Base-by-base conservation (phyloP, 1,140 invertebrate species). In the Teleogryllus occipitalis region DNA sequence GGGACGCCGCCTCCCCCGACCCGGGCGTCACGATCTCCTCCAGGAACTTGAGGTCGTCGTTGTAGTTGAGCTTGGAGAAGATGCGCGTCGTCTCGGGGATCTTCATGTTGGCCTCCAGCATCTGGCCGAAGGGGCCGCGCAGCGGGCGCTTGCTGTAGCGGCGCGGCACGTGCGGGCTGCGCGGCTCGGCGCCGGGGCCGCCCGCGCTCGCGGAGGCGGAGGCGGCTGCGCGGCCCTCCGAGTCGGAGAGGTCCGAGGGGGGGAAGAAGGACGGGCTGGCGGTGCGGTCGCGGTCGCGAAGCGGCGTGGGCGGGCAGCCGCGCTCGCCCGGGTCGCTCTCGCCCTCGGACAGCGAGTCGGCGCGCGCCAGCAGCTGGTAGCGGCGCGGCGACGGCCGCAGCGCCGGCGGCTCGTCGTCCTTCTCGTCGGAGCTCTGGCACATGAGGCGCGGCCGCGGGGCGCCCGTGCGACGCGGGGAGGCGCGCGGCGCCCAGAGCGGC, bases 31-130 rank as follows among this genome's bases (percentile, higher is more conserved):
- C 80, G 80, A 85, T 83, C 80, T 88, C 88, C 80, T 87, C 86
- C 14, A 89, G 82, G 83, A 89, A 90, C 80, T 89, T 88, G 78
- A 87, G 87, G 77, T 87, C 86, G 78, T 89, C 85, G 27, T 39
- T 39, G 27, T 39, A 39, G 27, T 39, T 39, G 80, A 87, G 84
- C 84, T 90, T 88, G 78, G 86, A 81, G 80, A 84, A 84, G 75
- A 85, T 82, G 49, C 86, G 84, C 73, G 83, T 83, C 27, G 84
- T 85, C 82, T 90, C 90, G 0, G 86, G 84, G 0, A 85, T 83
- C 83, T 93, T 93, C 91, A 94, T 94, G 85, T 95, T 93, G 5
- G 93, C 92, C 84, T 95, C 93, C 15, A 95, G 86, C 93, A 95
- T 94, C 84, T 94, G 92, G 0, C 93, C 93, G 83, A 94, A 95